These are phyloP conservation scores for Leucopternis melanops DNA, from an alignment of 2,113 vertebrate species.

Conservation along the genomic window DNA sequence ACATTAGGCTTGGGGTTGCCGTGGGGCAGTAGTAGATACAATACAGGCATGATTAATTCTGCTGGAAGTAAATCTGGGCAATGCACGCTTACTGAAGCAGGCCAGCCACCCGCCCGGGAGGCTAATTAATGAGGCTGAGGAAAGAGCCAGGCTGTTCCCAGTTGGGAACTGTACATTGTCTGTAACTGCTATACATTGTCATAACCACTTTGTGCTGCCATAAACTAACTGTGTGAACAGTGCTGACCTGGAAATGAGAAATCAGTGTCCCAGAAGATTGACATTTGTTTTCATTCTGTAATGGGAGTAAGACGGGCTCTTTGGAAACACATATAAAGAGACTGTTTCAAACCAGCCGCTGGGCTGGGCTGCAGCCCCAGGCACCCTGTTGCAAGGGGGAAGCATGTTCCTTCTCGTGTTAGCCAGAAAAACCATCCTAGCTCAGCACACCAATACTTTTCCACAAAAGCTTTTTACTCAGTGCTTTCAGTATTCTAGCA, in stretches of 20 bases:
- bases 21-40: neutral
- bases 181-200: slow-evolving; percentile 9
- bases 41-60: neutral
- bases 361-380: neutral
- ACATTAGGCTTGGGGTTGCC: neutral
- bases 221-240: slow-evolving; percentile 29
- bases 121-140: slow-evolving; percentile 22
- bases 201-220: neutral
- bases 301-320: neutral
- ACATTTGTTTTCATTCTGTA: slow-evolving; percentile 25
- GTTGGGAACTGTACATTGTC: neutral
- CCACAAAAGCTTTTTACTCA: neutral
- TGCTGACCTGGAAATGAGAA: slow-evolving; percentile 40
- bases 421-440: neutral
- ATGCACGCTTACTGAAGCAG: neutral
- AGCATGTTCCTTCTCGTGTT: neutral
- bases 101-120: neutral
- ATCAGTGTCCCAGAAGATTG: slow-evolving; percentile 10
- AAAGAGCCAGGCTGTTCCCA: slow-evolving; percentile 25
- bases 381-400: neutral
- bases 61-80: neutral
- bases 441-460: neutral
- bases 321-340: neutral
- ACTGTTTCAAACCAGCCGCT: neutral
- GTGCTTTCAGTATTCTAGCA: neutral